Evolutionary conservation across 2,797 vertebrate genomes (phyloP).

Genomic region (Microchirus variegatus): DNA sequence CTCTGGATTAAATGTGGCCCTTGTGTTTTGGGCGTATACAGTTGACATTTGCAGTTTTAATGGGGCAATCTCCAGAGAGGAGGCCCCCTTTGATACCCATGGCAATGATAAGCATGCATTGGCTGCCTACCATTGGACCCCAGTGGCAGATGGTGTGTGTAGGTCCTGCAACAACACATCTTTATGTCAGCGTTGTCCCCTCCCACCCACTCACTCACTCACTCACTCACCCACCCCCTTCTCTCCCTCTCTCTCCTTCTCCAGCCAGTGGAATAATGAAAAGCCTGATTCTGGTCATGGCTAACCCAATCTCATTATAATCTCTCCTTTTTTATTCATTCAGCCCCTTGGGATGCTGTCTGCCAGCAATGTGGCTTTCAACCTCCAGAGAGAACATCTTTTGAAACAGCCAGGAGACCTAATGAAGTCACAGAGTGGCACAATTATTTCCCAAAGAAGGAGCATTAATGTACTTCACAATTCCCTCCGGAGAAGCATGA

Average conservation of each 20-base stretch:
- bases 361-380: conserved; percentile 88
- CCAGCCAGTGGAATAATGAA: conserved; percentile 82
- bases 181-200: conserved; percentile 75
- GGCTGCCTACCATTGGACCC: conserved; percentile 73
- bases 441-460: conserved; percentile 88
- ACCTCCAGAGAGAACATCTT: conserved; percentile 87
- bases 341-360: conserved; percentile 86
- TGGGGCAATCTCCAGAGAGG: conserved; percentile 80
- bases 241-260: conserved; percentile 51
- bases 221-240: background rate
- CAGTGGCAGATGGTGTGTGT: conserved; percentile 87
- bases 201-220: background rate
- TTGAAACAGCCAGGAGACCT: conserved; percentile 86
- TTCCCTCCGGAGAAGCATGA: conserved; percentile 83
- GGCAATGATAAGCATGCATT: conserved; percentile 82
- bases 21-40: conserved; percentile 47
- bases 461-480: conserved; percentile 86
- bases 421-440: conserved; percentile 89
- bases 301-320: conserved; percentile 97
- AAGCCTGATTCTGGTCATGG: conserved; percentile 87
- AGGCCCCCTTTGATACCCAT: conserved; percentile 80
- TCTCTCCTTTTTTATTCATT: conserved; percentile 88
- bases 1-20: conserved; percentile 39
- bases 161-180: conserved; percentile 83
- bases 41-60: conserved; percentile 78